These are phyloP conservation scores for Siderastrea radians DNA, from an alignment of 92 coral and sea anemone species.

Conservation along the genomic window DNA sequence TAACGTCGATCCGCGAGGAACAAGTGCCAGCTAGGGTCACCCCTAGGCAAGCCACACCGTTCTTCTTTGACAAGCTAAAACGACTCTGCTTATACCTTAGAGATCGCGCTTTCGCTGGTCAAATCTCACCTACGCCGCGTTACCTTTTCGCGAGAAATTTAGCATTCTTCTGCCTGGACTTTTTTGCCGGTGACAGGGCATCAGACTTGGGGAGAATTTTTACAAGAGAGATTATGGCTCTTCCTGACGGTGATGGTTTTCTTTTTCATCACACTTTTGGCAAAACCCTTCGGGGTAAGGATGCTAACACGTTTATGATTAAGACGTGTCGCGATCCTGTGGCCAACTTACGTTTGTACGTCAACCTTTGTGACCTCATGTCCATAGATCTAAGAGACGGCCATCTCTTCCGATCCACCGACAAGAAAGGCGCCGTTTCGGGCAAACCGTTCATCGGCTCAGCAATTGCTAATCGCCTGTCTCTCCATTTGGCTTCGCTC, in stretches of 20 bases:
- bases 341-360: slow-evolving; percentile 50
- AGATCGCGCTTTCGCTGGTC: slow-evolving; percentile 11
- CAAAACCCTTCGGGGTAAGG: slow-evolving; percentile 69
- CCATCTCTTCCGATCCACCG: slow-evolving; percentile 53
- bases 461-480: neutral
- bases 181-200: slow-evolving; percentile 60
- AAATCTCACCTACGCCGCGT: slow-evolving; percentile 14
- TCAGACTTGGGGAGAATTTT: slow-evolving; percentile 57
- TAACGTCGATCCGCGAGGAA: slow-evolving; percentile 37
- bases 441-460: slow-evolving; percentile 27
- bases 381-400: slow-evolving; percentile 51
- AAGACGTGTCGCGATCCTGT: slow-evolving; percentile 48
- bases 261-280: slow-evolving; percentile 65
- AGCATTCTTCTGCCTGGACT: slow-evolving; percentile 61
- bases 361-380: slow-evolving; percentile 63
- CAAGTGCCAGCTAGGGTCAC: slow-evolving; percentile 65
- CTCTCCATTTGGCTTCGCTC: neutral
- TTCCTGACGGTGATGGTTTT: slow-evolving; percentile 32
- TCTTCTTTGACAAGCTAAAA: slow-evolving; percentile 66
- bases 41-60: slow-evolving; percentile 71
- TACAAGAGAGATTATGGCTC: slow-evolving; percentile 42
- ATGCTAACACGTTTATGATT: slow-evolving; percentile 46
- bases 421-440: neutral
- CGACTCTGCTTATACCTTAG: slow-evolving; percentile 46
- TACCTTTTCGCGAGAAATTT: slow-evolving; percentile 53